Evolutionary conservation across 2,797 vertebrate species (phyloP).

Genomic region (Poeciliopsis presidionis): DNA sequence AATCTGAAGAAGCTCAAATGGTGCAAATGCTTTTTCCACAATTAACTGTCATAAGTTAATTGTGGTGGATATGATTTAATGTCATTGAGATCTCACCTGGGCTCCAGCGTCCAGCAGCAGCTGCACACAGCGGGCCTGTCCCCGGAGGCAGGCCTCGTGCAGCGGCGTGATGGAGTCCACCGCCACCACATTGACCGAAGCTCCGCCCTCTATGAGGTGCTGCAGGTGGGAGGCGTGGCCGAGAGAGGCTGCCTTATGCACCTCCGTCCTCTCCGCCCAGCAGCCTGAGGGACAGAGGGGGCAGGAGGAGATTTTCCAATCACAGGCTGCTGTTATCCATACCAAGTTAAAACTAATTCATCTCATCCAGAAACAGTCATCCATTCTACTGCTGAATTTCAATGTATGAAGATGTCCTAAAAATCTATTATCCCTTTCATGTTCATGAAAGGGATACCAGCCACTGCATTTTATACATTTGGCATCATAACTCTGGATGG

Average conservation of each 20-base stretch:
- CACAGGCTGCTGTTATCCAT: neutral
- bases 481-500: neutral
- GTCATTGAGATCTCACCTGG: constrained; percentile 62
- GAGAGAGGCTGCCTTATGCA: constrained; percentile 88
- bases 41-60: neutral
- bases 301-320: neutral
- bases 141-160: constrained; percentile 88
- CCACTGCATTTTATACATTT: neutral
- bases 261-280: constrained; percentile 84
- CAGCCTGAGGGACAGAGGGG: constrained; percentile 59
- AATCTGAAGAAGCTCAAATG: neutral
- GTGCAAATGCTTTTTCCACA: neutral
- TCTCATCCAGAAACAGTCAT: neutral
- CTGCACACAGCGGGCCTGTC: constrained; percentile 85
- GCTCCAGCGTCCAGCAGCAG: constrained; percentile 90
- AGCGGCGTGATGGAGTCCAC: constrained; percentile 94
- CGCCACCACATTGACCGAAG: constrained; percentile 91
- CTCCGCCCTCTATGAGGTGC: constrained; percentile 85
- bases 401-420: neutral
- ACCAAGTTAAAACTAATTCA: neutral
- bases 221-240: constrained; percentile 83
- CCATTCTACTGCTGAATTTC: neutral
- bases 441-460: too few species aligned
- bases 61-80: neutral
- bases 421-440: neutral